Base-by-base conservation (phyloP, 2,113 vertebrate species). In the Glaucomys volans region DNA sequence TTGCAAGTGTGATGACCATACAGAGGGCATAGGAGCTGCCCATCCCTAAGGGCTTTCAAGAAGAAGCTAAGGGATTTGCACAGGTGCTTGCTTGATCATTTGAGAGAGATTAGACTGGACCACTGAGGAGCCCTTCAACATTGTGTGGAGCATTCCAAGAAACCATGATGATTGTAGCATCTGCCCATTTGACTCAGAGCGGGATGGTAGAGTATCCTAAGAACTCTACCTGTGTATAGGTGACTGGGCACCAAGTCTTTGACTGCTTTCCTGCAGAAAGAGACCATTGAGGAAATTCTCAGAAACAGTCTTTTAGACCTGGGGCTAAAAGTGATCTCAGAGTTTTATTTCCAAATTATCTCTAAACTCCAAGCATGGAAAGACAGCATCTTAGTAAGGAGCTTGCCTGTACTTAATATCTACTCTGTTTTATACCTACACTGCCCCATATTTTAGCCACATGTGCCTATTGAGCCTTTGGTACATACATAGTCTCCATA, bases 341-440 rank as follows among this genome's bases (percentile, higher is more conserved):
- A 69, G 24, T 77, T 88, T 96, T 35, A 50, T 66, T 97, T 76
- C 28, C 37, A 84, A 69, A 72, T 90, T 90, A 44, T 26, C 35
- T 84, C 57, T 83, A 17, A 74, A 74, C 67, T 74, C 7, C 1
- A 26, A 95, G 82, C 26, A 18, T 69, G 14, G 76, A 83, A 91
- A 57, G 22, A 50, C 14, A 54, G 37, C 26, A 37, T n/a, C 17
- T 64, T 24, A 24, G 47, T 20, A 64, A 87, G 24, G 42, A 95
- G 74, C 50, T 62, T 75, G 7, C 20, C n/a, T 83, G 75, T 87
- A 69, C 32, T 76, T 85, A 82, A 52, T 13, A 83, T 1, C 69
- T 57, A n/a, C 37, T 12, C 16, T 35, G 54, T 64, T 74, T 96
- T 57, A 30, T 71, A 14, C 30, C n/a, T 37, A 24, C 3, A 13